Evolutionary conservation across 2,113 vertebrate species (phyloP), one percentile per base, ranked within the genome.

Genomic region (Saguinus midas): DNA sequence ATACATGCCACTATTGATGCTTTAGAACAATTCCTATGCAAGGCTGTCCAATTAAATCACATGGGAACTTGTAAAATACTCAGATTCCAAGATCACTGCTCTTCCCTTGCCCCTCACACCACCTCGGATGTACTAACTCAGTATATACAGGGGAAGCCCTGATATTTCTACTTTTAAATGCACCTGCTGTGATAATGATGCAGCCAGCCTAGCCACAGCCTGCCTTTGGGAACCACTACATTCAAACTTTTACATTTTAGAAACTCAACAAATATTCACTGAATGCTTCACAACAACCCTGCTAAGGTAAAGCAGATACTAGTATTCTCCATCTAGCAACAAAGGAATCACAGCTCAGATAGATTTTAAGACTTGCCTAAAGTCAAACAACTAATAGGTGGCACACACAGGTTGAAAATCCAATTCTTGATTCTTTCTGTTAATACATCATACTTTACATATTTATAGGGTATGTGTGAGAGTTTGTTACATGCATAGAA

Each of bases 231-330:
- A 97, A 89, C 14, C 8, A 43, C 52, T 43, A 72, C 7, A 8
- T 58, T 93, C 68, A 93, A 75, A 86, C 55, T 58, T 80, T 80
- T 81, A 57, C 16, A 81, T 81, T 55, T 96, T 68, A 66, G 57
- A 80, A 92, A 89, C 48, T 89, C 10, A 70, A 91, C 40, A 95
- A 94, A 37, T 89, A 80, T 12, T 87, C 40, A 87, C 8, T 68
- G 43, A 83, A 37, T 48, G 10, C 45, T 68, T 83, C 72, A n/a
- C 20, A 72, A 79, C 35, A 75, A 91, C n/a, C 81, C 48, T 82
- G 27, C 61, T 14, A 40, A 89, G 6, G 40, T 76, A 57, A 87
- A 43, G n/a, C 0, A 94, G 57, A 1, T 80, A 68, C 55, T 45
- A 61, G 40, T n/a, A 73, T 20, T 88, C 37, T 93, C 82, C 29